These are phyloP conservation scores for Pachymerium ferrugineum DNA, from an alignment of 2,888 invertebrate genomes.

Conservation along the genomic window DNA sequence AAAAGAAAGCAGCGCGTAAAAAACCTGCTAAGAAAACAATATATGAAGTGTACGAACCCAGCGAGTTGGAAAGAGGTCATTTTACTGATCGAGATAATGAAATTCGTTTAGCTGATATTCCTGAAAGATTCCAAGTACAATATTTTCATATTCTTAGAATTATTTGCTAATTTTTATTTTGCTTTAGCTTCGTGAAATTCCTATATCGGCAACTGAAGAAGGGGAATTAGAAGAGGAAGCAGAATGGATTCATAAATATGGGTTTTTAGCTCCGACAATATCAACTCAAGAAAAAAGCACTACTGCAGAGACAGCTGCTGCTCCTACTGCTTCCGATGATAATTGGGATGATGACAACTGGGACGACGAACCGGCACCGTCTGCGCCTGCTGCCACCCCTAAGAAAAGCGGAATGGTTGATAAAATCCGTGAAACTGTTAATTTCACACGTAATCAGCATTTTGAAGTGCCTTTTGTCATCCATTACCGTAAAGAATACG, in stretches of 20 bases:
- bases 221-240: constrained; percentile 86
- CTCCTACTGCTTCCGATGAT: not conserved
- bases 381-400: not conserved
- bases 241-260: constrained; percentile 94
- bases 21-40: constrained; percentile 45
- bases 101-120: constrained; percentile 52
- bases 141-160: not conserved
- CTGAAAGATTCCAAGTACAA: constrained; percentile 52
- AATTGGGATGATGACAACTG: constrained; percentile 30
- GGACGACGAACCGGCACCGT: constrained; percentile 16
- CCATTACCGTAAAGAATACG: constrained; percentile 96
- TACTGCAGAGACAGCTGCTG: not conserved
- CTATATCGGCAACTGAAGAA: constrained; percentile 62
- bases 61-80: constrained; percentile 91
- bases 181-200: constrained; percentile 72
- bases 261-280: constrained; percentile 76
- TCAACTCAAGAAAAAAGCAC: constrained; percentile 60
- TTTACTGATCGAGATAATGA: constrained; percentile 90
- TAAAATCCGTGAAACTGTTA: constrained; percentile 90
- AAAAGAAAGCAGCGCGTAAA: constrained; percentile 41
- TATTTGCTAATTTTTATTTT: not conserved
- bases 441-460: constrained; percentile 92
- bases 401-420: constrained; percentile 50
- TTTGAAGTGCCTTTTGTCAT: constrained; percentile 98
- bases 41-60: constrained; percentile 81